Evolutionary conservation across 2,888 invertebrate species (phyloP).

Genomic region (Sialis lutaria): DNA sequence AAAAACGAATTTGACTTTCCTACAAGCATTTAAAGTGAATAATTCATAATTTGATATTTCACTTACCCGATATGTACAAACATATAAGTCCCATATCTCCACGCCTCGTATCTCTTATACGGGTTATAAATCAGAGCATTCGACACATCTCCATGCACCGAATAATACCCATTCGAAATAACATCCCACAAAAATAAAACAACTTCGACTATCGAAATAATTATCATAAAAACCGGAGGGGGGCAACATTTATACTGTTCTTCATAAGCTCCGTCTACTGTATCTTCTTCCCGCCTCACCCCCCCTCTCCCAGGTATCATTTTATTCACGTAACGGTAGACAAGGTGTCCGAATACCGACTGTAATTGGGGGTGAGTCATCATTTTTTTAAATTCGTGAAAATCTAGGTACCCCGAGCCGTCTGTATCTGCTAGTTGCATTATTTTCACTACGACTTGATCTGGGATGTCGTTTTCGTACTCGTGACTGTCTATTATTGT

Average conservation of each 20-base stretch:
- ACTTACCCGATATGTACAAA: conserved; percentile 84
- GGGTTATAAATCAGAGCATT: conserved; percentile 80
- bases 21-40: no score
- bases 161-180: conserved; percentile 20
- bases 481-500: conserved; percentile 38
- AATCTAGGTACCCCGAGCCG: conserved; percentile 47
- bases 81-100: conserved; percentile 93
- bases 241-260: conserved; percentile 88
- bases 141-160: conserved; percentile 59
- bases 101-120: conserved; percentile 64
- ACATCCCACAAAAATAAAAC: conserved; percentile 30
- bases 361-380: conserved; percentile 40
- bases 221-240: conserved; percentile 80
- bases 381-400: conserved; percentile 56
- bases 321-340: conserved; percentile 34
- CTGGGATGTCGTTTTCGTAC: conserved; percentile 50
- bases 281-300: conserved; percentile 19
- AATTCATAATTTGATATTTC: no score
- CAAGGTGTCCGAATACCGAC: conserved; percentile 45
- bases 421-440: conserved; percentile 45
- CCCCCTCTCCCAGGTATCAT: conserved; percentile 9
- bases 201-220: conserved; percentile 78
- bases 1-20: no score
- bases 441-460: conserved; percentile 46
- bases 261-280: conserved; percentile 59